These are phyloP conservation scores for Turritopsis dohrnii DNA, from an alignment of 30 jellyfish, hydroid and myxozoan genomes.

Conservation along the genomic window DNA sequence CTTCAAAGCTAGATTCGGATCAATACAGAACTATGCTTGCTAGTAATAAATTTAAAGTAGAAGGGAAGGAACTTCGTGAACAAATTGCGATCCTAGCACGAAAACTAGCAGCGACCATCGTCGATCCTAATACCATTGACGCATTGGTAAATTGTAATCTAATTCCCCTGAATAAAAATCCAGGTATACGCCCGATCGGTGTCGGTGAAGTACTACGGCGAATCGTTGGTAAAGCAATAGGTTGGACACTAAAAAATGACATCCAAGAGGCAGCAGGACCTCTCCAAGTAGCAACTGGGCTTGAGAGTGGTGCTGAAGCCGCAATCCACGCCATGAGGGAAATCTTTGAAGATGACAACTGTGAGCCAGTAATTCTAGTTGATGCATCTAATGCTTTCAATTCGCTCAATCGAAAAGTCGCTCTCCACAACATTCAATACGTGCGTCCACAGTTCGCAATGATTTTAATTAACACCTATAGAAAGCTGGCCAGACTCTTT, in stretches of 20 bases:
- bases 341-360: neutral
- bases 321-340: conserved; percentile 25
- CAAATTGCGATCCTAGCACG: conserved; percentile 8
- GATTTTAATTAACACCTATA: neutral
- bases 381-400: neutral
- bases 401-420: neutral
- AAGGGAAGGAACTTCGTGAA: conserved; percentile 12
- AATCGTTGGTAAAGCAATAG: conserved; percentile 22
- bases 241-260: neutral
- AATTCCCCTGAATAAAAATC: conserved; percentile 22
- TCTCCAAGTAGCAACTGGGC: conserved; percentile 10
- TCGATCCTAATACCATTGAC: conserved; percentile 10
- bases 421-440: neutral
- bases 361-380: neutral
- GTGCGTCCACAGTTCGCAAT: neutral
- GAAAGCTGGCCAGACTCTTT: neutral
- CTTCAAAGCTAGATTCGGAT: neutral
- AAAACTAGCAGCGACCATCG: neutral
- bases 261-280: conserved; percentile 16
- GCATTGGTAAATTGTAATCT: neutral
- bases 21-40: neutral
- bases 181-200: conserved; percentile 23
- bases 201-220: conserved; percentile 27
- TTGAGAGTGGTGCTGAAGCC: conserved; percentile 22
- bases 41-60: neutral